Evolutionary conservation across 2,888 invertebrate genomes (phyloP), one percentile per base, ranked within the genome.

Genomic region (Aphodius granarius): DNA sequence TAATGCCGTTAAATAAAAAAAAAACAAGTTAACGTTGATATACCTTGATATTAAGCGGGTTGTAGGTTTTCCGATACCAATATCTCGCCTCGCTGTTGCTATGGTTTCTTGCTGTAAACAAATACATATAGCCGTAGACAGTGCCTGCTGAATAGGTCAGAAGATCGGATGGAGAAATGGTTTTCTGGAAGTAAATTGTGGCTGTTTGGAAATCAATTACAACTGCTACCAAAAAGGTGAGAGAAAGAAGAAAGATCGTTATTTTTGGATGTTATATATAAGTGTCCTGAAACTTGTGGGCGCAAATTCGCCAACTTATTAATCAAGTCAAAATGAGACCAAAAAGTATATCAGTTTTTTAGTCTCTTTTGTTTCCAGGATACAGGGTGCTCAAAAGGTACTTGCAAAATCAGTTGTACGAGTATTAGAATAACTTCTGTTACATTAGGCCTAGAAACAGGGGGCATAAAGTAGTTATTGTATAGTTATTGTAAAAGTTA

Each of bases 201-300:
- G 95, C 92, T 95, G 89, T 94, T 95, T 88, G 95, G 95, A 87
- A 95, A 94, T 90, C 95, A 95, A 89, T 91, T 95, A 88, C 95
- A 95, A 85, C 89, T 95, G 83, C 88, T 95, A 85, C 94, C 95
- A 80, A 91, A 95, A 88, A 93, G 95, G 95, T 95, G 88, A 71
- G n/a, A 22, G 63, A 17, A 71, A n/a, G 17, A 66, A 71, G n/a
- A n/a, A n/a, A n/a, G n/a, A n/a, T n/a, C n/a, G n/a, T n/a, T n/a
- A n/a, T n/a, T n/a, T n/a, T n/a, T n/a, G n/a, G n/a, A n/a, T n/a
- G n/a, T n/a, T n/a, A n/a, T n/a, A n/a, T n/a, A n/a, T n/a, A n/a
- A n/a, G n/a, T n/a, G n/a, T n/a, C n/a, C n/a, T n/a, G n/a, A n/a
- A n/a, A n/a, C n/a, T n/a, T n/a, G n/a, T n/a, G n/a, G n/a, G n/a